phyloP scores from a whole-genome alignment of 2,888 invertebrate species.

The Thymelicus lineola region DNA sequence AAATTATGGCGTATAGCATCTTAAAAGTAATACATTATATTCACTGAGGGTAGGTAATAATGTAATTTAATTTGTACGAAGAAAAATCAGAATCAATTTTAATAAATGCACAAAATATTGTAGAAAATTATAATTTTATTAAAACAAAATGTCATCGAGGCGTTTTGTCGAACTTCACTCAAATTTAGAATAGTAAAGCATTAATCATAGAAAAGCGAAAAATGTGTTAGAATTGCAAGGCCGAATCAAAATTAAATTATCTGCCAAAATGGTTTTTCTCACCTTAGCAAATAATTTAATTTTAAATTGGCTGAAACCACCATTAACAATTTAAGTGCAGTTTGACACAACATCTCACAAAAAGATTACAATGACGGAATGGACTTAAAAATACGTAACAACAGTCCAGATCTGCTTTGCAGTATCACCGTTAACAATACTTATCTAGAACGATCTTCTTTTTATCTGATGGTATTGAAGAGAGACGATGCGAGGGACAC shows the following conservation, averaged over 20 bases:
- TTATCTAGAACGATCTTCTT: slow-evolving; percentile 72
- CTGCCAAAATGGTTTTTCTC: slow-evolving; percentile 28
- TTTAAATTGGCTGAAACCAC: slow-evolving; percentile 68
- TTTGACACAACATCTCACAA: slow-evolving; percentile 81
- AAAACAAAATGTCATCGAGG: slow-evolving; percentile 49
- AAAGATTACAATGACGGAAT: slow-evolving; percentile 62
- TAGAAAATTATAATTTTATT: slow-evolving; percentile 47
- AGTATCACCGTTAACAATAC: slow-evolving; percentile 82
- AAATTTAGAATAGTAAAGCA: slow-evolving; percentile 68
- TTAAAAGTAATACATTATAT: not conserved
- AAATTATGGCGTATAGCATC: not conserved
- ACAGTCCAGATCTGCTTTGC: slow-evolving; percentile 81
- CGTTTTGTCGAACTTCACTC: slow-evolving; percentile 84
- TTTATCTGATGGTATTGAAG: slow-evolving; percentile 84
- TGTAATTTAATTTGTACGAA: slow-evolving; percentile 9
- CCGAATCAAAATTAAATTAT: slow-evolving; percentile 55
- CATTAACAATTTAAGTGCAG: slow-evolving; percentile 84
- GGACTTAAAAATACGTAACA: slow-evolving; percentile 84
- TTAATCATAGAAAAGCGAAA: slow-evolving; percentile 61
- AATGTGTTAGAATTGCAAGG: slow-evolving; percentile 61
- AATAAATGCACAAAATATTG: slow-evolving; percentile 41
- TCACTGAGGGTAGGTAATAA: slow-evolving; percentile 2
- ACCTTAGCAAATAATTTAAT: slow-evolving; percentile 42
- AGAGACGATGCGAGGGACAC: slow-evolving; percentile 80
- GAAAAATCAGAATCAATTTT: slow-evolving; percentile 17